Conservation (phyloP, 2,113 vertebrate genomes). For the Dinomys branickii region DNA sequence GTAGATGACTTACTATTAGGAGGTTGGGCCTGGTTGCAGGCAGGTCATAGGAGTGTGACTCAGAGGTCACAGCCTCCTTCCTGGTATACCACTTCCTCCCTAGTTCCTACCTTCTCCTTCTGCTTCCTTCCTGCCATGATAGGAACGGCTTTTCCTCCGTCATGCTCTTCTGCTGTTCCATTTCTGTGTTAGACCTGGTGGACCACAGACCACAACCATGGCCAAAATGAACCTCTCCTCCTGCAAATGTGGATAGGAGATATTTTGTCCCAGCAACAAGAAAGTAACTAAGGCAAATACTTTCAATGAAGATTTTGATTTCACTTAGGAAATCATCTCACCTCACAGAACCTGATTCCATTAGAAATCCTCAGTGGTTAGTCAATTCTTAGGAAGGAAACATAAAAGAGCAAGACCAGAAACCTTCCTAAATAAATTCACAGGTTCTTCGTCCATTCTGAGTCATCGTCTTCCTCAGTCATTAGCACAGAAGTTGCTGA, state of each 20-base stretch:
- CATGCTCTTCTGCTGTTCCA: background rate
- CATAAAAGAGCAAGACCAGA: background rate
- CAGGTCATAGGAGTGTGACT: background rate
- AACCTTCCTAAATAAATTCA: background rate
- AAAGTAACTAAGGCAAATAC: background rate
- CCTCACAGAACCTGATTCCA: background rate
- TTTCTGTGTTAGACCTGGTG: background rate
- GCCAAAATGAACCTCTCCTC: background rate
- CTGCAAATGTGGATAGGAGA: background rate
- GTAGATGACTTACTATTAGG: background rate
- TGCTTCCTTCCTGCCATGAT: background rate
- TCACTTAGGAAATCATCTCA: background rate
- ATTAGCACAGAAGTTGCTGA: background rate
- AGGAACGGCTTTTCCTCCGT: background rate
- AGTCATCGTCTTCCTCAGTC: background rate
- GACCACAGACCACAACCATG: background rate
- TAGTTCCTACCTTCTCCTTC: background rate
- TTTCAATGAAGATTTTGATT: background rate
- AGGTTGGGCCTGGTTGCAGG: background rate
- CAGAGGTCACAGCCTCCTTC: no score
- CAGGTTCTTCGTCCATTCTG: background rate
- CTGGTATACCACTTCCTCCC: no score
- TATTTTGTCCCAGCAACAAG: background rate
- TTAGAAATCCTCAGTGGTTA: background rate
- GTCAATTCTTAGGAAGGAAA: background rate